Evolutionary conservation across 2,113 vertebrate species (phyloP).

Genomic region (Cyprinus carpio): DNA sequence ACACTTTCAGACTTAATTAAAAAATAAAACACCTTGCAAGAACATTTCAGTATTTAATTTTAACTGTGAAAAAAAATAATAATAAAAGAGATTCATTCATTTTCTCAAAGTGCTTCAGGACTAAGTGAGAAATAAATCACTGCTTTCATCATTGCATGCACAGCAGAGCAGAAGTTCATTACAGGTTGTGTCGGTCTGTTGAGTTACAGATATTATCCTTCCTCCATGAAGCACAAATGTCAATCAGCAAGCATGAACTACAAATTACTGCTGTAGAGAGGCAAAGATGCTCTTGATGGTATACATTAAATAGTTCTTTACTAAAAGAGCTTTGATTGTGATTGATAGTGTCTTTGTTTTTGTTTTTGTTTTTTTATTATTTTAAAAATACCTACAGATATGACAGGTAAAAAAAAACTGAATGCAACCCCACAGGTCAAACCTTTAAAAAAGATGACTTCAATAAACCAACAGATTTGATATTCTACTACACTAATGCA

Average conservation of each 20-base stretch:
- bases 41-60: not conserved
- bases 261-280: slow-evolving; percentile 6
- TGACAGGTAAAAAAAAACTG: not conserved
- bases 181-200: slow-evolving; percentile 36
- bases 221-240: not conserved
- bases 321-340: not conserved
- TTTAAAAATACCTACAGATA: not conserved
- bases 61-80: not conserved
- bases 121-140: slow-evolving; percentile 39
- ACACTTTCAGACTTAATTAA: slow-evolving; percentile 1
- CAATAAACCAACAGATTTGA: not conserved
- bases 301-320: not conserved
- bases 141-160: slow-evolving; percentile 14
- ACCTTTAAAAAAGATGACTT: not conserved
- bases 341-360: not conserved
- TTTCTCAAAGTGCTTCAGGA: slow-evolving; percentile 29
- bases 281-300: slow-evolving; percentile 8
- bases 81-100: slow-evolving; percentile 16
- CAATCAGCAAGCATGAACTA: slow-evolving; percentile 50
- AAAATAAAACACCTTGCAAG: not conserved
- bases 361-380: not conserved
- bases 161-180: slow-evolving; percentile 48
- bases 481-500: not conserved
- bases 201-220: slow-evolving; percentile 38
- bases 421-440: not conserved